Conservation (phyloP, 30 jellyfish, hydroid and myxozoan species). For the Sanderia malayensis region DNA sequence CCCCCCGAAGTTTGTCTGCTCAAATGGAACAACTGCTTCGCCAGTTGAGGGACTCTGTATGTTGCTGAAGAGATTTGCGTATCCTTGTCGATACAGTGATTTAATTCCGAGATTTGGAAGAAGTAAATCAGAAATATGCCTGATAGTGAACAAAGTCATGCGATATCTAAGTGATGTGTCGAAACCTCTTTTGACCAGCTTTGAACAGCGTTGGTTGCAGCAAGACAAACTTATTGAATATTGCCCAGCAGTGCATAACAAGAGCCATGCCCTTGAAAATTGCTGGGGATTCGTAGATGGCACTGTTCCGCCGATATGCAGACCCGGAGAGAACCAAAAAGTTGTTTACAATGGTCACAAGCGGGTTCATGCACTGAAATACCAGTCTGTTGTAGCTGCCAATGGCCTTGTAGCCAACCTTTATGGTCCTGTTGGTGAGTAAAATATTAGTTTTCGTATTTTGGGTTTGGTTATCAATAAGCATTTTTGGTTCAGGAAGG, state of each 20-base stretch:
- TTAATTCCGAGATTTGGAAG: conserved; percentile 57
- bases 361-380: no score
- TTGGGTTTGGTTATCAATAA: no score
- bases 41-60: conserved; percentile 60
- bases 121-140: conserved; percentile 28
- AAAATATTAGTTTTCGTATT: no score
- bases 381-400: no score
- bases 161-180: conserved; percentile 12
- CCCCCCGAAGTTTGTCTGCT: conserved; percentile 50
- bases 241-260: conserved; percentile 48
- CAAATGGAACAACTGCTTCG: conserved; percentile 40
- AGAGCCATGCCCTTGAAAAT: conserved; percentile 45
- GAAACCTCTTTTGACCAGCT: conserved; percentile 34
- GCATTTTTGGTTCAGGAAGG: no score
- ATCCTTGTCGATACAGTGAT: conserved; percentile 51
- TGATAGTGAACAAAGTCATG: conserved; percentile 17
- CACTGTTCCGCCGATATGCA: conserved; percentile 68
- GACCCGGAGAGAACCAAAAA: conserved; percentile 67
- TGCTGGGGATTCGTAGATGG: conserved; percentile 72
- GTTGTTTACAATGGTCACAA: no score
- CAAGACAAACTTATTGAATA: conserved; percentile 21
- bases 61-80: no score
- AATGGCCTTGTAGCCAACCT: conserved; percentile 64
- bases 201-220: conserved; percentile 49
- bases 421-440: conserved; percentile 67